A percentile compares a stretch with the other conserved stretches of the same genome.
Evolutionary conservation across 2,113 vertebrate species (phyloP).

Genomic region (Sander vitreus): DNA sequence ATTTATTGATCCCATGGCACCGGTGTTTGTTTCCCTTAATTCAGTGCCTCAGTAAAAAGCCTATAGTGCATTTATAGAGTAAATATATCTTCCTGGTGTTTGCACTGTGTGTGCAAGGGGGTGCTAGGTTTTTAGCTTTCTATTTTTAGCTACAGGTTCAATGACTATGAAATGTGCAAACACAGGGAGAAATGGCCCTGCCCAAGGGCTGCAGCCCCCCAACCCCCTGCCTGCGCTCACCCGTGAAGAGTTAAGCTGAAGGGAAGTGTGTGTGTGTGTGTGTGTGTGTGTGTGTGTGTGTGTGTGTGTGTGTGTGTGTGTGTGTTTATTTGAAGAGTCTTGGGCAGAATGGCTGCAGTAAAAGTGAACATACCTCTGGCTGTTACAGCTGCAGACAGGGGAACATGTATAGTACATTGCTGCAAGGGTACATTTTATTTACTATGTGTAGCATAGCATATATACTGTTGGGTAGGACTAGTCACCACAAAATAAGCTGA

Average conservation of each 20-base stretch:
- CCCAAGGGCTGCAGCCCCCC: slow-evolving; percentile 65
- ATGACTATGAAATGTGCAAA: slow-evolving; percentile 82
- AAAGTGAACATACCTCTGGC: slow-evolving; percentile 62
- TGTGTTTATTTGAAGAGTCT: slow-evolving; percentile 19
- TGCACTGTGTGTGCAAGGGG: slow-evolving; percentile 33
- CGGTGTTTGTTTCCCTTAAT: slow-evolving; percentile 69
- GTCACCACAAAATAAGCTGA: neutral
- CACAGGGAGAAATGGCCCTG: slow-evolving; percentile 76
- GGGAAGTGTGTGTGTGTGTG: slow-evolving; percentile 26
- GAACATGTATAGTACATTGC: slow-evolving; percentile 32
- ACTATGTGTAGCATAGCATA: neutral
- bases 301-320: slow-evolving; percentile 17
- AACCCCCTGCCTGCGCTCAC: slow-evolving; percentile 63
- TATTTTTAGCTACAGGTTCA: slow-evolving; percentile 83
- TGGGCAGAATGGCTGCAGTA: slow-evolving; percentile 51
- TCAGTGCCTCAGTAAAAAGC: slow-evolving; percentile 63
- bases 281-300: too few relatives aligned
- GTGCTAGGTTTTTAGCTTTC: slow-evolving; percentile 59
- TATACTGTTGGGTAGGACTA: neutral
- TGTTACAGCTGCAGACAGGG: slow-evolving; percentile 50
- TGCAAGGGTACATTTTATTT: slow-evolving; percentile 19
- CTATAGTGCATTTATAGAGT: slow-evolving; percentile 63
- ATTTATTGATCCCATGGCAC: slow-evolving; percentile 75
- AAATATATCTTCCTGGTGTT: slow-evolving; percentile 59
- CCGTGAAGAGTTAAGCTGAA: slow-evolving; percentile 66